Percentiles rank a stretch among this genome's conserved stretches.
Evolutionary conservation across 2,888 invertebrate species (phyloP).

Genomic region (Eilema sororculum): DNA sequence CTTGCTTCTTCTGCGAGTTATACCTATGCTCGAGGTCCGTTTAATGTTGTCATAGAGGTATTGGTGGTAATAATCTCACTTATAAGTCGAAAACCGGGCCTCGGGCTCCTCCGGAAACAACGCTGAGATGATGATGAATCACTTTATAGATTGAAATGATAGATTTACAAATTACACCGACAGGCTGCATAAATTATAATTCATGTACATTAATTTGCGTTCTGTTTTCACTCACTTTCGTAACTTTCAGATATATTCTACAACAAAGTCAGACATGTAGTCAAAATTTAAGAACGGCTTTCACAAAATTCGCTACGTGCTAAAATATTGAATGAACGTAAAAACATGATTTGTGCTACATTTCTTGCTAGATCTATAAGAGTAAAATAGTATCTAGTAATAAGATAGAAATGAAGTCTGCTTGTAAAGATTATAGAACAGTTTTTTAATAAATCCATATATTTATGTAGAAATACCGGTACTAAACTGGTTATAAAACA

Average conservation of each 20-base stretch:
- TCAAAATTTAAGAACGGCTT: slow-evolving; percentile 39
- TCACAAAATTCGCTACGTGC: neutral
- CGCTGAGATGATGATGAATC: neutral
- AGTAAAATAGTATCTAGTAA: neutral
- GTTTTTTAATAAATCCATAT: too few relatives aligned
- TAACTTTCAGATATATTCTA: slow-evolving; percentile 15
- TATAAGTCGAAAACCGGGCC: neutral
- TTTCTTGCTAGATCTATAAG: neutral
- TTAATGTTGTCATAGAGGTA: too few relatives aligned
- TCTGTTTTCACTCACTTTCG: slow-evolving; percentile 29
- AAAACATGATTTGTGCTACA: neutral
- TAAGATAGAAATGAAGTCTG: neutral
- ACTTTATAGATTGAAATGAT: neutral
- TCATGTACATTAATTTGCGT: slow-evolving; percentile 5
- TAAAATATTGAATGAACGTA: neutral
- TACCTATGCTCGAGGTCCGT: too few relatives aligned
- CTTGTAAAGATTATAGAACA: neutral
- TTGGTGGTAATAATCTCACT: too few relatives aligned
- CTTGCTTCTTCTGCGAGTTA: too few relatives aligned
- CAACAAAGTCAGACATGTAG: slow-evolving; percentile 20
- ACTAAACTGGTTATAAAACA: too few relatives aligned
- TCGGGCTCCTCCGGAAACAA: neutral
- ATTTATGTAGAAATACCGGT: too few relatives aligned
- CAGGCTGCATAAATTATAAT: neutral
- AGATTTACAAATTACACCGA: slow-evolving; percentile 1